These are phyloP conservation scores for Trachymyrmex cornetzi DNA, from an alignment of 1,140 invertebrate species.

Conservation along the genomic window DNA sequence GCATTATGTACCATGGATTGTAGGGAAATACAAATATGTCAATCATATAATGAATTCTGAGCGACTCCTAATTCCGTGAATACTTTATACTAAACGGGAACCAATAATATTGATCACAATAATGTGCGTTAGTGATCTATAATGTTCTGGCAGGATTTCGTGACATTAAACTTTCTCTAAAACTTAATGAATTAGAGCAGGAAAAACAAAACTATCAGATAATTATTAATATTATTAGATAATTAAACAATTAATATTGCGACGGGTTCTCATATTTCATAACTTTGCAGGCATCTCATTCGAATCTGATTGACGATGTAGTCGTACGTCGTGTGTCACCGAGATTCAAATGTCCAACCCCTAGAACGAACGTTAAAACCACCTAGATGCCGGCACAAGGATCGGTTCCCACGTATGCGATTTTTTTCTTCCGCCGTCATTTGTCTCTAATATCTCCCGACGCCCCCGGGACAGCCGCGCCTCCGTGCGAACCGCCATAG, in stretches of 20 bases:
- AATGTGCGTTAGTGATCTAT: background rate
- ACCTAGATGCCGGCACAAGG: conserved; percentile 49
- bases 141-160: background rate
- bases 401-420: conserved; percentile 80
- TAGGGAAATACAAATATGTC: conserved; percentile 33
- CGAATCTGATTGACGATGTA: conserved; percentile 31
- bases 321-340: conserved; percentile 29
- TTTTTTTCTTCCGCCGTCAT: conserved; percentile 85
- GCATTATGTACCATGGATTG: conserved; percentile 10
- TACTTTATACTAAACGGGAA: conserved; percentile 7
- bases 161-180: background rate
- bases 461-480: conserved; percentile 71
- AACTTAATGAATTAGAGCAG: background rate
- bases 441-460: conserved; percentile 86
- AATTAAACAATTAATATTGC: conserved; percentile 22
- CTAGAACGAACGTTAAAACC: conserved; percentile 28
- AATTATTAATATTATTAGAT: conserved; percentile 9
- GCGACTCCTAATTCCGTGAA: conserved; percentile 21
- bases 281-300: background rate
- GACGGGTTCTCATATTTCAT: background rate
- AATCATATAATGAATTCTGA: conserved; percentile 36
- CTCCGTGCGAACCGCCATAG: conserved; percentile 72
- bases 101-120: conserved; percentile 29
- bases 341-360: conserved; percentile 41
- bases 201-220: background rate